Conservation (phyloP, 1,140 invertebrate genomes). For the Gonatopus flavifemur region DNA sequence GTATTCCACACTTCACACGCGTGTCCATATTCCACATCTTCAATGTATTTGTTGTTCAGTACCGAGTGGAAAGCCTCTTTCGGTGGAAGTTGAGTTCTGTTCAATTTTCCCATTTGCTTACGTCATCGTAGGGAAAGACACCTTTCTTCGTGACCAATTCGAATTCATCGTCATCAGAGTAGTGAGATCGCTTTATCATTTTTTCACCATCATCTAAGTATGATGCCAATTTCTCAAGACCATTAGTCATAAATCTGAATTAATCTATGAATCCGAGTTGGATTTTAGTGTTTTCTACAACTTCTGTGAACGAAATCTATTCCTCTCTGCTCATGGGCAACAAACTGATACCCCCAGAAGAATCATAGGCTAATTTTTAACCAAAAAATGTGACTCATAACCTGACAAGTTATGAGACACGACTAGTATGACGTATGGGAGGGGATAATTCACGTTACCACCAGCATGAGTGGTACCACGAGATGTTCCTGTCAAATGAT, state of each 20-base stretch:
- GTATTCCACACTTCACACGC: conserved; percentile 12
- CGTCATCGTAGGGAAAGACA: not conserved
- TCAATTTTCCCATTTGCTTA: not conserved
- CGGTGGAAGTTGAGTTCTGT: not conserved
- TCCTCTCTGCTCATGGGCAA: not conserved
- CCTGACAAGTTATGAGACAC: not conserved
- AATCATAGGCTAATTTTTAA: not conserved
- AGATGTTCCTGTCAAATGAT: not conserved
- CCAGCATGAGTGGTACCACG: not conserved
- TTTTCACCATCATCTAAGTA: not conserved
- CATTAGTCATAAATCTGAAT: too few relatives aligned
- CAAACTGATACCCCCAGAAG: not conserved
- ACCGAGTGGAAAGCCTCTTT: not conserved
- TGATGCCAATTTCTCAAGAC: not conserved
- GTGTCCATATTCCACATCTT: too few relatives aligned
- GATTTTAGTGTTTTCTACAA: not conserved
- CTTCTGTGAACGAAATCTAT: not conserved
- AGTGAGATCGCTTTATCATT: too few relatives aligned
- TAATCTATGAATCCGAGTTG: too few relatives aligned
- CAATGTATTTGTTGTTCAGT: too few relatives aligned
- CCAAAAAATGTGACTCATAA: not conserved
- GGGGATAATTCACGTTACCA: not conserved
- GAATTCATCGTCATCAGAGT: not conserved
- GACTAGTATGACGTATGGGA: not conserved
- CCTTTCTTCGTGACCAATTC: too few relatives aligned